Evolutionary conservation across 2,888 invertebrate genomes (phyloP).

Genomic region (Teinopalpus imperialis): DNA sequence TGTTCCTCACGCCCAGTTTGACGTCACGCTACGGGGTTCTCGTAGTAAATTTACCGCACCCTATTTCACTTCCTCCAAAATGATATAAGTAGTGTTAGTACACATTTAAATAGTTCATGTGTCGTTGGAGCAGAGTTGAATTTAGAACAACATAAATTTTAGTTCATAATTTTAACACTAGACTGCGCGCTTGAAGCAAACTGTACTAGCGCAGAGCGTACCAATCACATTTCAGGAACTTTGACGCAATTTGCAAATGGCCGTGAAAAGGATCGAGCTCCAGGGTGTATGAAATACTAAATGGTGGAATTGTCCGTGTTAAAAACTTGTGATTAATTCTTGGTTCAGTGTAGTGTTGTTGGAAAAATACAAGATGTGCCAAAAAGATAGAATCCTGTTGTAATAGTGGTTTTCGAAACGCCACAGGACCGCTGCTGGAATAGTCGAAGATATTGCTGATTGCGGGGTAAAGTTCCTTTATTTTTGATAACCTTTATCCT

Average conservation of each 20-base stretch:
- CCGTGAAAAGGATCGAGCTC: conserved; percentile 79
- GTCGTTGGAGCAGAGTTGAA: conserved; percentile 3
- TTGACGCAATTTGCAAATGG: conserved; percentile 83
- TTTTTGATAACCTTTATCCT: conserved; percentile 43
- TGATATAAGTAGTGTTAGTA: conserved; percentile 36
- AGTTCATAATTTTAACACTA: conserved; percentile 43
- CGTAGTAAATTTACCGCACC: conserved; percentile 74
- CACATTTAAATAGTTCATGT: conserved; percentile 32
- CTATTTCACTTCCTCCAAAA: conserved; percentile 50
- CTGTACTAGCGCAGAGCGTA: conserved; percentile 64
- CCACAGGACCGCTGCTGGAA: conserved; percentile 70
- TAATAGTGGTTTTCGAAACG: conserved; percentile 75
- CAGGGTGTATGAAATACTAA: conserved; percentile 74
- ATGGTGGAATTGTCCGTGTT: conserved; percentile 73
- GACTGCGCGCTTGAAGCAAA: conserved; percentile 51
- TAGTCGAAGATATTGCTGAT: conserved; percentile 73
- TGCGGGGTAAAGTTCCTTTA: conserved; percentile 75
- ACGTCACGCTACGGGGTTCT: conserved; percentile 79
- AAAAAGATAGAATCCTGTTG: conserved; percentile 79
- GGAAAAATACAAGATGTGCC: conserved; percentile 75
- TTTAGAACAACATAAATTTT: conserved; percentile 39
- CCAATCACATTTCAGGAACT: conserved; percentile 75
- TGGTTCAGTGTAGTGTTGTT: conserved; percentile 73
- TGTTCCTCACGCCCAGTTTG: conserved; percentile 79
- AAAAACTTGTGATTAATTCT: conserved; percentile 67